Conservation (phyloP, 2,797 vertebrate species). For the Myotis myotis region DNA sequence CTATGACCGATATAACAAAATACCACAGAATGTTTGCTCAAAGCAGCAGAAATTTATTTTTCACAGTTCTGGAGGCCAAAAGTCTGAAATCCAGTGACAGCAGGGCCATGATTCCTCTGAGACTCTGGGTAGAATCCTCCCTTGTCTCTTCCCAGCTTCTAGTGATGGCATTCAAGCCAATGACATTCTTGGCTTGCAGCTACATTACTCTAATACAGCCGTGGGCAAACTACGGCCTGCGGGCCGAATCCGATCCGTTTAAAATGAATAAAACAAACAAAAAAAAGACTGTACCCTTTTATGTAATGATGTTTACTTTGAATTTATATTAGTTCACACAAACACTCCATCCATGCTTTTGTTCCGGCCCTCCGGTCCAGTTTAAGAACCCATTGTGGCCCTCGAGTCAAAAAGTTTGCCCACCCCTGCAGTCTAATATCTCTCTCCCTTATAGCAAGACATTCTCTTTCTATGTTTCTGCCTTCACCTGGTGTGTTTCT, state of each 20-base stretch:
- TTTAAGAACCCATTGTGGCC: too few relatives aligned
- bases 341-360: too few relatives aligned
- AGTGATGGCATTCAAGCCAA: not conserved
- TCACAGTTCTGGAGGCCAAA: not conserved
- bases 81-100: not conserved
- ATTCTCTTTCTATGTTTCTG: not conserved
- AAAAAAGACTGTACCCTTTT: too few relatives aligned
- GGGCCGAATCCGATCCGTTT: too few relatives aligned
- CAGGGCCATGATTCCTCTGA: not conserved
- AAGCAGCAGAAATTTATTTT: not conserved
- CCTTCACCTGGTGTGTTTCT: not conserved
- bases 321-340: too few relatives aligned
- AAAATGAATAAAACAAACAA: too few relatives aligned
- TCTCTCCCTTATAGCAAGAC: rapidly evolving
- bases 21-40: not conserved
- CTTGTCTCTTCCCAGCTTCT: not conserved
- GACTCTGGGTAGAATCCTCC: not conserved
- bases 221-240: too few relatives aligned
- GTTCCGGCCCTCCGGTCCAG: too few relatives aligned
- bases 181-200: not conserved
- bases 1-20: not conserved
- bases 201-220: rapidly evolving
- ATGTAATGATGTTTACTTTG: too few relatives aligned
- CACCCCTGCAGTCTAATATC: too few relatives aligned
- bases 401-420: too few relatives aligned